Conservation (phyloP, 1,140 invertebrate genomes). For the Aphelenchoides besseyi region DNA sequence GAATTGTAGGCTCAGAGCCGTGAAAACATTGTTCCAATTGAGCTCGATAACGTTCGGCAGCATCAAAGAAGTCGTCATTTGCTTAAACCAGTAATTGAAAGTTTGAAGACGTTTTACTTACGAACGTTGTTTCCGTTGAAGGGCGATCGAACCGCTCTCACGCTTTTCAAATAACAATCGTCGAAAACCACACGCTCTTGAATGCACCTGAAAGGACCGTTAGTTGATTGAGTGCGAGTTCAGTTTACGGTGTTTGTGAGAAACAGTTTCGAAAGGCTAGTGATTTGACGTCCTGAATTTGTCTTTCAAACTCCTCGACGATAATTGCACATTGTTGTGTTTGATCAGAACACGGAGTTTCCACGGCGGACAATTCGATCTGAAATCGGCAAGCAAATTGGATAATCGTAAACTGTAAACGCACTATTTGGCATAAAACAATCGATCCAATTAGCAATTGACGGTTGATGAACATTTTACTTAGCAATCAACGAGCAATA, state of each 20-base stretch:
- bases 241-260: conserved; percentile 36
- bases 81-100: conserved; percentile 25
- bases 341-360: conserved; percentile 51
- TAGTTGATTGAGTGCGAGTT: too few relatives aligned
- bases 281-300: conserved; percentile 47
- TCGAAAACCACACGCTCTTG: conserved; percentile 50
- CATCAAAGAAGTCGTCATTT: conserved; percentile 36
- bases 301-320: conserved; percentile 50
- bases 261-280: conserved; percentile 46
- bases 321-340: conserved; percentile 44
- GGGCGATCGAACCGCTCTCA: conserved; percentile 43
- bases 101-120: neutral
- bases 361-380: neutral
- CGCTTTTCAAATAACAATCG: conserved; percentile 41
- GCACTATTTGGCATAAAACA: too few relatives aligned
- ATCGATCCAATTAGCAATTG: too few relatives aligned
- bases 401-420: too few relatives aligned
- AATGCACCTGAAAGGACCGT: conserved; percentile 45
- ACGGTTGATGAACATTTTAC: too few relatives aligned
- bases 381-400: too few relatives aligned
- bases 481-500: too few relatives aligned
- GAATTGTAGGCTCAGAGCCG: conserved; percentile 14
- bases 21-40: conserved; percentile 45
- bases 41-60: conserved; percentile 35
- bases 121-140: conserved; percentile 25